These are phyloP conservation scores for Ianthella basta DNA, from an alignment of 37 sponge, comb jelly and placozoan species.

Conservation along the genomic window DNA sequence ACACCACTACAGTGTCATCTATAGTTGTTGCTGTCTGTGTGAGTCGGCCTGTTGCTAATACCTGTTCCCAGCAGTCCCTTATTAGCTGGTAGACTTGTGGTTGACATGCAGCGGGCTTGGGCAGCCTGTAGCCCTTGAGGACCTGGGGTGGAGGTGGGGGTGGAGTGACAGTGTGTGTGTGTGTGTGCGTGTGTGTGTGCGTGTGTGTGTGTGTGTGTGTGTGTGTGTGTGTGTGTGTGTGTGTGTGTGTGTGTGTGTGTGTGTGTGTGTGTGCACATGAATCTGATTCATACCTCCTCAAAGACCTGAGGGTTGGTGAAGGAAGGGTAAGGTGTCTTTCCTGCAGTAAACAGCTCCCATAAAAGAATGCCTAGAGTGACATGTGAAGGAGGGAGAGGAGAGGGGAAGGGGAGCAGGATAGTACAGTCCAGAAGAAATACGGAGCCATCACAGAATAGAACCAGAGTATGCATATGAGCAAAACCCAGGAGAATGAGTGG, in stretches of 20 bases:
- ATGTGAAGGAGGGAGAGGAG: too few species aligned
- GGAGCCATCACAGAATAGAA: too few species aligned
- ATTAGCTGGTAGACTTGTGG: slow-evolving; percentile 73
- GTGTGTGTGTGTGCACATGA: too few species aligned
- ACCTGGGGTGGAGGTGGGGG: slow-evolving; percentile 68
- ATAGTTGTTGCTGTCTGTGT: too few species aligned
- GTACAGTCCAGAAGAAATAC: too few species aligned
- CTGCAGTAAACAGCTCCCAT: slow-evolving; percentile 96
- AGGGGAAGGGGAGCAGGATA: too few species aligned
- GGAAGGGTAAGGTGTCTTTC: slow-evolving; percentile 88
- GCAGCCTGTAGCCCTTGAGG: slow-evolving; percentile 84
- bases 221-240: slow-evolving; percentile 8
- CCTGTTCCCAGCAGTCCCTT: slow-evolving; percentile 81
- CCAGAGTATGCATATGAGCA: too few species aligned
- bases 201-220: slow-evolving; percentile 17
- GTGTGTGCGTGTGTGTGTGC: background rate
- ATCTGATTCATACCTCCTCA: too few species aligned
- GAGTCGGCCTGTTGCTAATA: too few species aligned
- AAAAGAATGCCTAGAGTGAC: slow-evolving; percentile 81
- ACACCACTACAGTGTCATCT: too few species aligned
- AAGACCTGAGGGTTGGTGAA: slow-evolving; percentile 91
- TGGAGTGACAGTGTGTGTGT: background rate
- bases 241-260: too few species aligned
- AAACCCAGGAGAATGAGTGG: too few species aligned
- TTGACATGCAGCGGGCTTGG: slow-evolving; percentile 74